Evolutionary conservation across 2,797 vertebrate genomes (phyloP), one percentile per base, ranked within the genome.

Genomic region (Enteromius afrohamiltoni): DNA sequence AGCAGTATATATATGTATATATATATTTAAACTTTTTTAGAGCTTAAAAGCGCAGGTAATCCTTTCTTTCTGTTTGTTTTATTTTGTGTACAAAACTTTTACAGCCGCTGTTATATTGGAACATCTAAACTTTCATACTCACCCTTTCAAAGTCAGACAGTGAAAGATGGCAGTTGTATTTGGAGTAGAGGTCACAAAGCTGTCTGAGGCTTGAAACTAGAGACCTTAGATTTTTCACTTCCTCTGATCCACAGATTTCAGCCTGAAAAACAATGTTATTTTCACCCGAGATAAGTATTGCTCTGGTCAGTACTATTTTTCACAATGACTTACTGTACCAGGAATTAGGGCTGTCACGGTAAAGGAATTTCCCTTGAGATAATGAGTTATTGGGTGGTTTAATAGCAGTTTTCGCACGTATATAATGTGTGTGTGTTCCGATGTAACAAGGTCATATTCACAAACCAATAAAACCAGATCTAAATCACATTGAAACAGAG

Each of bases 121-220:
- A 13, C 14, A 51, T 21, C 19, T 49, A 4, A 47, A 80, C 16
- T 2, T 55, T 10, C 2, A 14, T 9, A 83, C 79, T 23, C 89
- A 96, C 98, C 96, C 98, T 98, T 90, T 99, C 98, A 91, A 97
- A 97, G 83, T 97, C 95, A 31, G 95, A 97, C 55, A 99, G 95
- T 1, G 96, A 91, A 86, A 99, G 93, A 42, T 78, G 95, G 91
- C 96, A 99, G 89, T 94, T 97, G 91, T 98, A 98, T 89, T 96
- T 99, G 74, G 85, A 93, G 70, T 97, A 93, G 10, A 99, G 93
- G 37, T 94, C 95, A 88, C 97, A 94, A 71, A 99, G 88, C 53
- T 95, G 94, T 26, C 89, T 93, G 16, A 99, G 92, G 89, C 94
- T 94, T 19, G 92, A 92, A 16, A 98, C 96, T 89, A 99, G 85